These are phyloP conservation scores for Scaptomyza cyrtandrae DNA, from an alignment of 2,888 invertebrate species.

Conservation along the genomic window DNA sequence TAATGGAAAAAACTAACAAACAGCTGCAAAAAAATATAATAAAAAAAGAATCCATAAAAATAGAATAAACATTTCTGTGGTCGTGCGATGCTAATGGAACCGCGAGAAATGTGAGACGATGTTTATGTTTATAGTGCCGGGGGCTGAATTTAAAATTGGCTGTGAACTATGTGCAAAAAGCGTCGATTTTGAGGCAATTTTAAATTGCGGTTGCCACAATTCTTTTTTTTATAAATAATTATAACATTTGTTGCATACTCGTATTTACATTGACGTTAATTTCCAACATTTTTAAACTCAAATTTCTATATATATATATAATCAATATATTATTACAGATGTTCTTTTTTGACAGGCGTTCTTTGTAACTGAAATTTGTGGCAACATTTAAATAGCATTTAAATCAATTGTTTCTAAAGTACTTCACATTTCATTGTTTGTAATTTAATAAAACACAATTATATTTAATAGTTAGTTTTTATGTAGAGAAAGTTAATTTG, in stretches of 20 bases:
- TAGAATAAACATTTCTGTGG: constrained; percentile 70
- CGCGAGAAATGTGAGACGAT: constrained; percentile 10
- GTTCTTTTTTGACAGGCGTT: constrained; percentile 41
- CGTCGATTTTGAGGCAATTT: constrained; percentile 53
- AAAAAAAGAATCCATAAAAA: constrained; percentile 37
- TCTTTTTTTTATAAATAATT: constrained; percentile 35
- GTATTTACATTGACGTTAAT: constrained; percentile 21
- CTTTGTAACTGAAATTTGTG: constrained; percentile 51
- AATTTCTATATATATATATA: constrained; percentile 8
- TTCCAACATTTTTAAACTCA: not conserved
- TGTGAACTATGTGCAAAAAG: constrained; percentile 70
- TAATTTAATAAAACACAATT: no score
- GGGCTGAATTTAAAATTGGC: constrained; percentile 61
- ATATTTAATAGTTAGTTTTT: no score
- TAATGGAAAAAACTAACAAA: not conserved
- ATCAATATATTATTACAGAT: constrained; percentile 51
- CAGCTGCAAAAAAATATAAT: not conserved
- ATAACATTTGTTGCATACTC: constrained; percentile 27
- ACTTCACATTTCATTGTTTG: no score
- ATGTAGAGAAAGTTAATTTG: no score
- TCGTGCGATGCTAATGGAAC: constrained; percentile 38
- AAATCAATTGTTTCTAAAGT: constrained; percentile 44
- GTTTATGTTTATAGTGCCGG: constrained; percentile 33
- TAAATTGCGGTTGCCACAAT: constrained; percentile 1
- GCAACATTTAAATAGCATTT: constrained; percentile 42